Evolutionary conservation across 2,888 invertebrate genomes (phyloP).

Genomic region (Allophyes oxyacanthae): DNA sequence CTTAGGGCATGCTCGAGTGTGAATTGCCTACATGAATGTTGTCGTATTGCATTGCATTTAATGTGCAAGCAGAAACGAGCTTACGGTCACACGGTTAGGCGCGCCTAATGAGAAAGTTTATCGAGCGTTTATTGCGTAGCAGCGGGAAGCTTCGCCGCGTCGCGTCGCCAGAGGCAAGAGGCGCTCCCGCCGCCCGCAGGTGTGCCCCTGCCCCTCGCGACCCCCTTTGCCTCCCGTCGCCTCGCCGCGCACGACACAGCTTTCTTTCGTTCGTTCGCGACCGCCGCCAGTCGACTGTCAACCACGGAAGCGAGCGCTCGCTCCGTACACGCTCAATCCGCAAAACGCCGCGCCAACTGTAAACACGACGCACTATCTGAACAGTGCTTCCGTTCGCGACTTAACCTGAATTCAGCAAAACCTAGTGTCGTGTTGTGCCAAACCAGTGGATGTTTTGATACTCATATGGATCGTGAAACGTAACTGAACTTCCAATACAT

Average conservation of each 20-base stretch:
- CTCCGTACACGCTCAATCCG: slow-evolving; percentile 52
- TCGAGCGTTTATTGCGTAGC: slow-evolving; percentile 89
- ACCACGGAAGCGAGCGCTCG: slow-evolving; percentile 76
- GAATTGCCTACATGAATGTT: slow-evolving; percentile 76
- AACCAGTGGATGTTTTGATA: slow-evolving; percentile 75
- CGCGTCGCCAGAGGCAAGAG: slow-evolving; percentile 74
- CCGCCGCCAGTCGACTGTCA: slow-evolving; percentile 83
- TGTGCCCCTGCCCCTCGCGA: slow-evolving; percentile 69
- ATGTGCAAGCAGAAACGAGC: slow-evolving; percentile 84
- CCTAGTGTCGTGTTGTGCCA: slow-evolving; percentile 85
- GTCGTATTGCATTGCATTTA: slow-evolving; percentile 81
- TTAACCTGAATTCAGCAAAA: slow-evolving; percentile 78
- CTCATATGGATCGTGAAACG: slow-evolving; percentile 74
- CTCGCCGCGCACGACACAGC: slow-evolving; percentile 74
- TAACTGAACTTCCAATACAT: slow-evolving; percentile 78
- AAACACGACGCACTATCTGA: slow-evolving; percentile 86
- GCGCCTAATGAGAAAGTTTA: slow-evolving; percentile 89
- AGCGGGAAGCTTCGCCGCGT: slow-evolving; percentile 86
- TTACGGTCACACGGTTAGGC: slow-evolving; percentile 88
- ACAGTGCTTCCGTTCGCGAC: slow-evolving; percentile 82
- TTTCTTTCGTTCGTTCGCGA: slow-evolving; percentile 68
- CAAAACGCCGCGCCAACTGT: slow-evolving; percentile 84
- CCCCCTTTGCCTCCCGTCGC: slow-evolving; percentile 64
- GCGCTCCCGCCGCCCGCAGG: slow-evolving; percentile 82
- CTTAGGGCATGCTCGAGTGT: slow-evolving; percentile 68